Evolutionary conservation across 2,888 invertebrate genomes (phyloP).

Genomic region (Ypsolopha scabrella): DNA sequence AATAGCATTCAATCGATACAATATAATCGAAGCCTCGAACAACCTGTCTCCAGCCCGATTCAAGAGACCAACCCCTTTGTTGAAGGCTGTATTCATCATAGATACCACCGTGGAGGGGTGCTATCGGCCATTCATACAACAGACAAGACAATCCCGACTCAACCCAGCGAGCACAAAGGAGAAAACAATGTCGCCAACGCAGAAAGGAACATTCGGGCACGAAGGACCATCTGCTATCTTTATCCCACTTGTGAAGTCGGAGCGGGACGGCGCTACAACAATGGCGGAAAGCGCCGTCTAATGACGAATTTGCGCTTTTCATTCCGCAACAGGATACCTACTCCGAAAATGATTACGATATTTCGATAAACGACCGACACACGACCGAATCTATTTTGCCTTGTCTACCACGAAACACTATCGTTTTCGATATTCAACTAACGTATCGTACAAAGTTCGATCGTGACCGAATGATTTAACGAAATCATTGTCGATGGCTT

Average conservation of each 20-base stretch:
- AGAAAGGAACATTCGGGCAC: conserved; percentile 69
- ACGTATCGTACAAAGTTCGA: no score
- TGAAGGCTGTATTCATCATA: conserved; percentile 51
- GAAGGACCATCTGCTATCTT: conserved; percentile 45
- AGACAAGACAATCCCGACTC: conserved; percentile 70
- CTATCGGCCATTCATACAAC: conserved; percentile 58
- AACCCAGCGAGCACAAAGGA: conserved; percentile 57
- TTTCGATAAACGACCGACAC: no score
- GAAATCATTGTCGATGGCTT: no score
- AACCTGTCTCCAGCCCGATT: conserved; percentile 64
- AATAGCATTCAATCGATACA: conserved; percentile 65
- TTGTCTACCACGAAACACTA: no score
- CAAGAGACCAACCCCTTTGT: conserved; percentile 69
- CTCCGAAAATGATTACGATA: no score
- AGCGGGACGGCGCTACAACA: conserved; percentile 45
- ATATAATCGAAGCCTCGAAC: conserved; percentile 64
- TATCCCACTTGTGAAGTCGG: conserved; percentile 34
- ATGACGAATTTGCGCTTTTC: conserved; percentile 72
- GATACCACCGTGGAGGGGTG: conserved; percentile 62
- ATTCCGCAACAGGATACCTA: conserved; percentile 70
- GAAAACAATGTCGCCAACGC: conserved; percentile 70
- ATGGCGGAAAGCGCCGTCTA: conserved; percentile 68
- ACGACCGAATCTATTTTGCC: no score
- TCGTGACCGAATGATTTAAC: no score
- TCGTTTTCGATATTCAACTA: no score